These are phyloP conservation scores for Neostethus bicornis DNA, from an alignment of 2,797 vertebrate genomes.

Conservation along the genomic window DNA sequence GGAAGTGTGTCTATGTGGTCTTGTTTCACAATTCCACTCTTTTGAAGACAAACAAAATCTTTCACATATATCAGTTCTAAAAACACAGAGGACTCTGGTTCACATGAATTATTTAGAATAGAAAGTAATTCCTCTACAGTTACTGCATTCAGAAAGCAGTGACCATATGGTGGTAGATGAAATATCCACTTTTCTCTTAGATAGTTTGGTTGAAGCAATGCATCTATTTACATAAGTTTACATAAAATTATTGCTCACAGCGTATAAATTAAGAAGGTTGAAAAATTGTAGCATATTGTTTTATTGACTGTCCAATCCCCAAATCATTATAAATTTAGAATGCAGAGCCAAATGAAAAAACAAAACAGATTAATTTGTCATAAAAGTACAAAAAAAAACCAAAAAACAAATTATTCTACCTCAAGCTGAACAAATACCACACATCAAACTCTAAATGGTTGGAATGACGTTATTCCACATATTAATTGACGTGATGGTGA, in stretches of 20 bases:
- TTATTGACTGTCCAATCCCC: not conserved
- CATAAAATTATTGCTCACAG: constrained; percentile 18
- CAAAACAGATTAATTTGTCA: too few relatives aligned
- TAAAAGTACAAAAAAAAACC: too few relatives aligned
- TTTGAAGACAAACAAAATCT: not conserved
- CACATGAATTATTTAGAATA: not conserved
- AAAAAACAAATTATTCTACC: too few relatives aligned
- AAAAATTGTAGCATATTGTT: not conserved
- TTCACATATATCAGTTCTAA: constrained; percentile 5
- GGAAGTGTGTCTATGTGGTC: not conserved
- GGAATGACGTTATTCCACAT: too few relatives aligned
- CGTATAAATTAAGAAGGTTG: not conserved
- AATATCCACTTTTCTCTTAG: constrained; percentile 12
- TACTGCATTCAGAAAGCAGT: constrained; percentile 11
- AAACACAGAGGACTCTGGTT: not conserved
- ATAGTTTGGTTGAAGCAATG: constrained; percentile 4
- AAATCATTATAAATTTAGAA: too few relatives aligned
- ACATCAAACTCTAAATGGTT: too few relatives aligned
- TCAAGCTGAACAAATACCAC: too few relatives aligned
- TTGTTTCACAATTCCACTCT: not conserved
- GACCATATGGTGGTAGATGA: constrained; percentile 10
- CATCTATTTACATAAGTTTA: constrained; percentile 27
- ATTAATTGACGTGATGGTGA: too few relatives aligned
- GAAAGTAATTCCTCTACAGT: constrained; percentile 11
- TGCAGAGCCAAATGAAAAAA: too few relatives aligned